These are phyloP conservation scores for Drosophila burlai DNA, from an alignment of 1,140 invertebrate species.

Conservation along the genomic window DNA sequence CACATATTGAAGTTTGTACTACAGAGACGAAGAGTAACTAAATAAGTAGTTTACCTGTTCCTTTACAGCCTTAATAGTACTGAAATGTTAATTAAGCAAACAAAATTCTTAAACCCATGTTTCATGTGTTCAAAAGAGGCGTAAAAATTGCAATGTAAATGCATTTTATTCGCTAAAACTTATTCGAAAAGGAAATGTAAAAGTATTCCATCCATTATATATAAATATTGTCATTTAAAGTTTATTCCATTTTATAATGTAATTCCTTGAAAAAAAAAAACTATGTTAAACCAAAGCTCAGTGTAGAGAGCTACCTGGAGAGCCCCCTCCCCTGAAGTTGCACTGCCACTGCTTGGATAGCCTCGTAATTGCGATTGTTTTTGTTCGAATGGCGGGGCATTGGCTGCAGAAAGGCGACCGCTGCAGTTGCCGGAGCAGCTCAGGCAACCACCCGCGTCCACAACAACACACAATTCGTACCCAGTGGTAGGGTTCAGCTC, in stretches of 20 bases:
- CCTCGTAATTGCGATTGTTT: conserved; percentile 74
- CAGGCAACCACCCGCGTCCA: conserved; percentile 51
- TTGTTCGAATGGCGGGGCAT: conserved; percentile 55
- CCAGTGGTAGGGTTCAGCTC: not conserved
- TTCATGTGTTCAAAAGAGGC: not conserved
- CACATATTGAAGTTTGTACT: too few relatives aligned
- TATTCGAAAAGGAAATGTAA: not conserved
- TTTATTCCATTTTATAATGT: not conserved
- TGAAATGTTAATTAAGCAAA: not conserved
- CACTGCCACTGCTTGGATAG: conserved; percentile 7
- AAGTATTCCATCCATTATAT: not conserved
- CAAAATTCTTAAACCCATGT: not conserved
- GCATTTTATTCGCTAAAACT: not conserved
- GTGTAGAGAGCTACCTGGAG: conserved; percentile 9
- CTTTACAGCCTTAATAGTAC: not conserved
- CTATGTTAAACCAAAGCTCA: not conserved
- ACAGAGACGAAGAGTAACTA: not conserved
- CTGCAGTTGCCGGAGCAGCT: conserved; percentile 34
- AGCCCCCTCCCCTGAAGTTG: conserved; percentile 2
- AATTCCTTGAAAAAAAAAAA: too few relatives aligned
- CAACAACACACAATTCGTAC: not conserved
- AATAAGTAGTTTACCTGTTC: not conserved
- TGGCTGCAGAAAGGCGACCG: conserved; percentile 59
- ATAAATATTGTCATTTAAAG: too few relatives aligned
- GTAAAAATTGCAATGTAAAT: not conserved